Conservation (phyloP, 2,113 vertebrate species). For the Cyprinus carpio region DNA sequence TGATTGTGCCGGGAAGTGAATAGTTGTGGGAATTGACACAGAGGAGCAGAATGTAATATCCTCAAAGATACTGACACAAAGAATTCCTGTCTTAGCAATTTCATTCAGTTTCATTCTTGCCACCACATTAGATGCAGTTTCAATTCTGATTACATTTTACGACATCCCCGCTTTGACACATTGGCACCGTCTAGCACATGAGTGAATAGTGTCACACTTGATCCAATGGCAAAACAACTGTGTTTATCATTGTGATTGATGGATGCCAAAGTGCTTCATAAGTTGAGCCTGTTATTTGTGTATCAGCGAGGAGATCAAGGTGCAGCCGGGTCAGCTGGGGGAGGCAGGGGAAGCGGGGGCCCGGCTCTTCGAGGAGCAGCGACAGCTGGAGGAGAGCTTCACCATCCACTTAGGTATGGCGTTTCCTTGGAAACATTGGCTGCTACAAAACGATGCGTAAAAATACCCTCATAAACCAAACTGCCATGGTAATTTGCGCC, state of each 20-base stretch:
- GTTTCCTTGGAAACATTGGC: conserved; percentile 29
- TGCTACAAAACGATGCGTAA: neutral
- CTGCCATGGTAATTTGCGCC: neutral
- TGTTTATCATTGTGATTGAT: conserved; percentile 6
- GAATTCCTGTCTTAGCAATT: neutral
- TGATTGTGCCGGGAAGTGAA: neutral
- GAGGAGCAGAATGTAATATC: neutral
- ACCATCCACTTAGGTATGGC: conserved; percentile 92
- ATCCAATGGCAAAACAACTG: neutral
- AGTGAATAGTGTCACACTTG: neutral
- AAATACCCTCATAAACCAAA: conserved; percentile 32
- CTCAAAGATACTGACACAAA: neutral
- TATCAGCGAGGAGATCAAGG: conserved; percentile 83
- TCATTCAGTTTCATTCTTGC: neutral
- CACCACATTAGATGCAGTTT: neutral
- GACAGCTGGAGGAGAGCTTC: conserved; percentile 95
- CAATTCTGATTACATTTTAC: neutral
- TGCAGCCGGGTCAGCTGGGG: conserved; percentile 86
- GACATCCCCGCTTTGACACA: neutral
- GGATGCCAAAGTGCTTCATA: neutral
- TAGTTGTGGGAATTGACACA: neutral
- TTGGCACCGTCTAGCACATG: conserved; percentile 5
- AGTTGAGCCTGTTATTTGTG: conserved; percentile 16
- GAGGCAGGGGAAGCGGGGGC: conserved; percentile 81
- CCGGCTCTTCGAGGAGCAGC: conserved; percentile 90